Percentiles rank a stretch among this genome's conserved stretches.
phyloP scores from a whole-genome alignment of 2,888 invertebrate genomes.

The Seira ritae region DNA sequence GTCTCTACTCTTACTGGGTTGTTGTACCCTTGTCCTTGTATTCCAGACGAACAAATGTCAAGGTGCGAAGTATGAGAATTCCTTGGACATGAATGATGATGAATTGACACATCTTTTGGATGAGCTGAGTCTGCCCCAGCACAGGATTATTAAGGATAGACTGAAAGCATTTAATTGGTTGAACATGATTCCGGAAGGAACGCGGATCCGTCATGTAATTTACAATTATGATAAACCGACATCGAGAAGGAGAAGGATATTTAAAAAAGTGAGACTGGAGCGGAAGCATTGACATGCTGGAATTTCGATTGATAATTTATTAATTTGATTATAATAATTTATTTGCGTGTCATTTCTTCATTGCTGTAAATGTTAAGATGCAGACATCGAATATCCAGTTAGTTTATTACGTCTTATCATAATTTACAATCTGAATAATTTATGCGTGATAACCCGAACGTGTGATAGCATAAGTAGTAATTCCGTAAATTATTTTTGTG shows the following conservation, averaged over 20 bases:
- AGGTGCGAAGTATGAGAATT: slow-evolving; percentile 52
- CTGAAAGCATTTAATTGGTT: slow-evolving; percentile 47
- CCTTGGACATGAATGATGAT: slow-evolving; percentile 51
- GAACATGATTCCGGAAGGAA: slow-evolving; percentile 24
- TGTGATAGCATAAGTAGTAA: no score
- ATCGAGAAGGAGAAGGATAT: slow-evolving; percentile 16
- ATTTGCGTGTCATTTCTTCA: no score
- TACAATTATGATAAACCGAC: slow-evolving; percentile 32
- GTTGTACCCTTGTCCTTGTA: slow-evolving; percentile 37
- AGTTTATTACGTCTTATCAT: background rate
- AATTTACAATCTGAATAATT: background rate
- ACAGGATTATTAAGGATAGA: slow-evolving; percentile 37
- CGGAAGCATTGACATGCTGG: background rate
- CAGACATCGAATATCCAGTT: background rate
- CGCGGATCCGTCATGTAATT: slow-evolving; percentile 14
- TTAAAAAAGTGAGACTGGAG: background rate
- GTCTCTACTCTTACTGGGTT: no score
- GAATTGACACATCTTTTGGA: slow-evolving; percentile 46
- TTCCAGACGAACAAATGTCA: slow-evolving; percentile 21
- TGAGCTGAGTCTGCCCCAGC: slow-evolving; percentile 50
- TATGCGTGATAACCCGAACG: no score
- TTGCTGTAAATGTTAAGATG: no score
- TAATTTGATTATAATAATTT: no score
- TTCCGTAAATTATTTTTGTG: no score
- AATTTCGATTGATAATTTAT: background rate